Evolutionary conservation across 2,113 vertebrate genomes (phyloP).

Genomic region (Rhadina sibilatrix): DNA sequence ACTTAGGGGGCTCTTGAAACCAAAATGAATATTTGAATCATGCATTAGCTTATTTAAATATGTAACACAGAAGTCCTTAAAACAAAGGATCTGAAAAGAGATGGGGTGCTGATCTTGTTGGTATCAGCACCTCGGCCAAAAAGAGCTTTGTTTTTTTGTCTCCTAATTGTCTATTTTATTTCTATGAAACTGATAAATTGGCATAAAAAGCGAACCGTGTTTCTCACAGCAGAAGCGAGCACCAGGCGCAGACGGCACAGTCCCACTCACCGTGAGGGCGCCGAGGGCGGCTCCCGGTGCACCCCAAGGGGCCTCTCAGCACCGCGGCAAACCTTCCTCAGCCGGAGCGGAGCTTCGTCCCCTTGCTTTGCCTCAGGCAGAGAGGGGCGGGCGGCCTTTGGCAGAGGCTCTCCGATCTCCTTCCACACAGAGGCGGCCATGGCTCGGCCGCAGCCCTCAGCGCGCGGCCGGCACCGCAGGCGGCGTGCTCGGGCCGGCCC

Average conservation of each 20-base stretch:
- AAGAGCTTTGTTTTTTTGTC: too few relatives aligned
- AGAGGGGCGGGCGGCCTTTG: neutral
- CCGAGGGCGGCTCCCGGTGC: accelerated
- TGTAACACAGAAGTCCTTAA: too few relatives aligned
- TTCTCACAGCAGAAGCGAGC: too few relatives aligned
- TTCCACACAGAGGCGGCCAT: neutral
- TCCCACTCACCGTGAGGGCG: accelerated
- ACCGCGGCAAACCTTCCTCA: accelerated
- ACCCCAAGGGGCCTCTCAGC: accelerated
- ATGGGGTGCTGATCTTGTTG: too few relatives aligned
- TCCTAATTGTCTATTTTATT: too few relatives aligned
- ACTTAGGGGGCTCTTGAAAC: too few relatives aligned
- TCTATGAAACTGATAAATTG: too few relatives aligned
- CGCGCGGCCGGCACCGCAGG: accelerated
- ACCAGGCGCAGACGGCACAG: accelerated
- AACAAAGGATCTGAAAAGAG: too few relatives aligned
- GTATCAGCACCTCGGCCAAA: too few relatives aligned
- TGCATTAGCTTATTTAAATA: too few relatives aligned
- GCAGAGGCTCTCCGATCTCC: neutral
- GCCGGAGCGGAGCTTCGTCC: neutral
- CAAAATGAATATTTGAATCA: too few relatives aligned
- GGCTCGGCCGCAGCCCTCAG: neutral
- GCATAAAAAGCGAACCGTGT: too few relatives aligned
- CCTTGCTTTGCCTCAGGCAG: neutral
- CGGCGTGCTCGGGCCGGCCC: accelerated